These are phyloP conservation scores for Seira ritae DNA, from an alignment of 2,888 invertebrate species.

Conservation along the genomic window DNA sequence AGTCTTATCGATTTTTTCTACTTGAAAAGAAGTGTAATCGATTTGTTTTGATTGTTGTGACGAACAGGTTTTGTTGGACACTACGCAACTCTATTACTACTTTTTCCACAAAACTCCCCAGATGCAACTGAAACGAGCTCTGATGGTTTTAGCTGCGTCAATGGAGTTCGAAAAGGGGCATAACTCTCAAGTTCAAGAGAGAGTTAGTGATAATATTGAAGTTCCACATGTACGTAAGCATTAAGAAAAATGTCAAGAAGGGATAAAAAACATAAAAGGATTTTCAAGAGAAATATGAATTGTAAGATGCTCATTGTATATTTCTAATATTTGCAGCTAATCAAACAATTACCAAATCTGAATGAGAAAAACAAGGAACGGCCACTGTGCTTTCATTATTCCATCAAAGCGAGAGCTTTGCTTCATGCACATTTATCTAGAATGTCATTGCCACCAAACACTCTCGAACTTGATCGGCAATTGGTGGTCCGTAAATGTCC, in stretches of 20 bases:
- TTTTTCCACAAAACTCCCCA: conserved; percentile 97
- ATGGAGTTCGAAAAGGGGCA: conserved; percentile 96
- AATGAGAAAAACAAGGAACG: conserved; percentile 97
- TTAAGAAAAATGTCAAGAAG: background rate
- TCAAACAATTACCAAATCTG: conserved; percentile 92
- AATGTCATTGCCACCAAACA: conserved; percentile 84
- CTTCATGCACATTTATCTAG: conserved; percentile 97
- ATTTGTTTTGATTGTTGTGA: conserved; percentile 32
- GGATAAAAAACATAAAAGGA: no score
- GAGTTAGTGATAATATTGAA: conserved; percentile 96
- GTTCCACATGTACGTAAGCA: conserved; percentile 85
- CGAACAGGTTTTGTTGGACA: conserved; percentile 88
- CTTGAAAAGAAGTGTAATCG: background rate
- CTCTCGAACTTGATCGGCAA: conserved; percentile 89
- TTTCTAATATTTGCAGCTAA: conserved; percentile 80
- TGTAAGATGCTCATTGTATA: conserved; percentile 2
- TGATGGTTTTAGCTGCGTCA: conserved; percentile 98
- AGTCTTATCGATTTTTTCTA: background rate
- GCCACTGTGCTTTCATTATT: conserved; percentile 94
- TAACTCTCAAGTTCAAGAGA: conserved; percentile 94
- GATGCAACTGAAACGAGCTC: conserved; percentile 94
- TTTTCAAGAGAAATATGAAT: no score
- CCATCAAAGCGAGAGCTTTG: conserved; percentile 89
- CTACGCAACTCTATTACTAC: conserved; percentile 96
- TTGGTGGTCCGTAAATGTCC: conserved; percentile 93